Evolutionary conservation across 1,140 invertebrate species (phyloP), one percentile per base, ranked within the genome.

Genomic region (Sycophaga agraensis): DNA sequence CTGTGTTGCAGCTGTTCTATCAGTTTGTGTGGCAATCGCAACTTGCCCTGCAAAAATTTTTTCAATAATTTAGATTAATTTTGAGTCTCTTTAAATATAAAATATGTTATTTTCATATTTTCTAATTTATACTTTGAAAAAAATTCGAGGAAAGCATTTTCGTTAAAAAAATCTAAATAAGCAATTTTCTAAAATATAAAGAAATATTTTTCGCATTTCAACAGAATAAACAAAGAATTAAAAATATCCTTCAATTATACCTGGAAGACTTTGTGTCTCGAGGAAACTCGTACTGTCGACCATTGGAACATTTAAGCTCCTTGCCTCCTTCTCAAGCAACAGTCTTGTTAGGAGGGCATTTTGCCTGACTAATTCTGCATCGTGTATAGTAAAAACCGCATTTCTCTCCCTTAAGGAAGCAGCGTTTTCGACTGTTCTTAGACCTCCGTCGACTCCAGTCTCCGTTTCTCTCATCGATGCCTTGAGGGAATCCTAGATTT

Each of bases 221-320:
- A n/a, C n/a, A n/a, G n/a, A n/a, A n/a, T n/a, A n/a, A n/a, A n/a
- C n/a, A n/a, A n/a, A n/a, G n/a, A 34, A 34, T 34, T 34, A 34
- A 5, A 34, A 6, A 34, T 34, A 34, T 39, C 9, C 9, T 39
- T 45, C n/a, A n/a, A n/a, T n/a, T n/a, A n/a, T 53, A 64, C 62
- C 62, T 8, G 91, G 91, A 66, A 92, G 83, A 76, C 89, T 91
- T 76, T 91, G 90, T 0, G 90, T 92, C 80, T 93, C 91, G 58
- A 91, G 73, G 40, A 79, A 79, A 62, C 76, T 81, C 0, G 73
- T 65, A 1, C 68, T 63, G 19, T 80, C 78, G 26, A 71, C 49
- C 9, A 66, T 21, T 2, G 56, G 48, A 37, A 84, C 82, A 71
- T 86, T 87, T 59, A 83, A 83, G 63, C 83, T 81, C 45, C 78